A percentile compares a stretch with the other conserved stretches of the same genome.
These are phyloP conservation scores for Brachionus rubens DNA, from an alignment of 1,140 invertebrate species.

Conservation along the genomic window DNA sequence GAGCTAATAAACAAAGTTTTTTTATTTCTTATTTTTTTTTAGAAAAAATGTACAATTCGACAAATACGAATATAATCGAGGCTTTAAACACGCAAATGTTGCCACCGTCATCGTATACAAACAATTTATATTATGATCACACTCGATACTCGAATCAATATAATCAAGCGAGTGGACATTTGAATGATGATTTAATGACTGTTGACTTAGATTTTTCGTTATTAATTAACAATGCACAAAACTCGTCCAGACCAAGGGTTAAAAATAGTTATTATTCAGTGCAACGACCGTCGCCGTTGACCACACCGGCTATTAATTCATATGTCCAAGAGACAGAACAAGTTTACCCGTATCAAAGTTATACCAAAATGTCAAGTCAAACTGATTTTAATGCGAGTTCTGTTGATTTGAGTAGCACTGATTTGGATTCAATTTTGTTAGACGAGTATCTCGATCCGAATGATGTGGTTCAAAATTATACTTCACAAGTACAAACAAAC, in stretches of 20 bases:
- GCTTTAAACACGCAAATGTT: not conserved
- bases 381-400: not conserved
- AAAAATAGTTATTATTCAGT: not conserved
- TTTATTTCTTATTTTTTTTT: not conserved
- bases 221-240: not conserved
- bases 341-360: not conserved
- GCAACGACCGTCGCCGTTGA: not conserved
- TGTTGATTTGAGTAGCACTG: not conserved
- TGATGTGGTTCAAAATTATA: not conserved
- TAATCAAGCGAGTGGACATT: not conserved
- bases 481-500: not conserved
- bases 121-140: slow-evolving; percentile 11
- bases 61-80: slow-evolving; percentile 19
- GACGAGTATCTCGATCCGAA: not conserved
- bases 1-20: slow-evolving; percentile 23
- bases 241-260: not conserved
- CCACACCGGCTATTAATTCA: not conserved
- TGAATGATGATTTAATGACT: slow-evolving; percentile 1
- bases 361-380: not conserved
- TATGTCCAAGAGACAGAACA: not conserved
- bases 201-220: slow-evolving; percentile 16
- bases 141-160: not conserved
- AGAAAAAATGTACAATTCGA: slow-evolving; percentile 21
- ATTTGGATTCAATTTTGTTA: slow-evolving; percentile 8
- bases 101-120: slow-evolving; percentile 5